Evolutionary conservation across 2,888 invertebrate species (phyloP).

Genomic region (Galeopsomyia nigrocyanea): DNA sequence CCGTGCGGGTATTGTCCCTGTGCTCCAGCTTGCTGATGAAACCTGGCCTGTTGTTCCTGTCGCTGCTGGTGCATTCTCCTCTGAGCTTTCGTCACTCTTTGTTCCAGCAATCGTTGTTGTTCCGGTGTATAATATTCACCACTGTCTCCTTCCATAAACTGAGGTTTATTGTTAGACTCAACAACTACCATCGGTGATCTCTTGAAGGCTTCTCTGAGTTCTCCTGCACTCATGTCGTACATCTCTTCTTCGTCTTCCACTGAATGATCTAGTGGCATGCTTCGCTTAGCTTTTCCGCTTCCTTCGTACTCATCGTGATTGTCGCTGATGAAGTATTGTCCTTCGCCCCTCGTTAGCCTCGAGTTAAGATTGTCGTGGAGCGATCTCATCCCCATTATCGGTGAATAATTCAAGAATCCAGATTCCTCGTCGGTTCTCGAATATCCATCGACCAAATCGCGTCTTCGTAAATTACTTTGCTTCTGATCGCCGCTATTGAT

Average conservation of each 20-base stretch:
- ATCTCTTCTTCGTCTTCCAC: constrained; percentile 7
- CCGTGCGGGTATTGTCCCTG: too few species aligned
- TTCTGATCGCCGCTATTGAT: constrained; percentile 41
- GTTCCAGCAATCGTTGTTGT: not conserved
- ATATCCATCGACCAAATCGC: constrained; percentile 17
- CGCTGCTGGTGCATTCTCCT: too few species aligned
- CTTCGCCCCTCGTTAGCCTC: too few species aligned
- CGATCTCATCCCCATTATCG: constrained; percentile 6
- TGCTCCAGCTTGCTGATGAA: too few species aligned
- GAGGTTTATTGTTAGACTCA: not conserved
- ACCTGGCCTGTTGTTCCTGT: too few species aligned
- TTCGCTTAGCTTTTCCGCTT: constrained; percentile 12
- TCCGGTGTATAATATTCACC: constrained; percentile 5
- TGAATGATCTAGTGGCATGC: not conserved
- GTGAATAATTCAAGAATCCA: not conserved
- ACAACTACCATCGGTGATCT: constrained; percentile 15
- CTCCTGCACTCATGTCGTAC: constrained; percentile 1
- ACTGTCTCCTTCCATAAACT: constrained; percentile 2
- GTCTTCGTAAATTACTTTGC: constrained; percentile 21
- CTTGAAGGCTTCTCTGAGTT: constrained; percentile 1
- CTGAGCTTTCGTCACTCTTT: too few species aligned
- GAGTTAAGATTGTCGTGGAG: not conserved
- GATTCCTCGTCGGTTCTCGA: not conserved
- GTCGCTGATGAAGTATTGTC: not conserved
- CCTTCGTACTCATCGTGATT: not conserved